Evolutionary conservation across 2,888 invertebrate genomes (phyloP).

Genomic region (Lasius fuliginosus): DNA sequence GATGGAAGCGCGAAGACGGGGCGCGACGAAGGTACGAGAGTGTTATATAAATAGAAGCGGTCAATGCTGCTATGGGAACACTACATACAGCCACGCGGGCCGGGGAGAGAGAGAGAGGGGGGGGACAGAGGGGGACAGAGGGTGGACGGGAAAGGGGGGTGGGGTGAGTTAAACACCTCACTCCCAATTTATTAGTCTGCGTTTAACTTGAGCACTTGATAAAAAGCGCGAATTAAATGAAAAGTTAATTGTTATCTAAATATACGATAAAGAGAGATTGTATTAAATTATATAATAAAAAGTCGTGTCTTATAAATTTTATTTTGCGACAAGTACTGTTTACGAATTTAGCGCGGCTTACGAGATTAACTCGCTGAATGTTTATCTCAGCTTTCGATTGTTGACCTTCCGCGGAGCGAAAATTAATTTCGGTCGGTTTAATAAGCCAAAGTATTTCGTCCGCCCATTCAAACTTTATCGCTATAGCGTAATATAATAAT

Average conservation of each 20-base stretch:
- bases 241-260: background rate
- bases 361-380: background rate
- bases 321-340: background rate
- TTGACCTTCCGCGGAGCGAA: background rate
- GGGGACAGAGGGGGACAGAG: background rate
- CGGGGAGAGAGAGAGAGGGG: background rate
- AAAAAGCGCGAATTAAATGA: background rate
- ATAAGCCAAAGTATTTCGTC: background rate
- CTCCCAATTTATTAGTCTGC: constrained; percentile 68
- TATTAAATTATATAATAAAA: background rate
- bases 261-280: background rate
- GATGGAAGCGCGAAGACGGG: constrained; percentile 48
- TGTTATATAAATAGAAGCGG: constrained; percentile 85
- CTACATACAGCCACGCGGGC: constrained; percentile 66
- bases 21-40: constrained; percentile 62
- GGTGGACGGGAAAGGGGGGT: constrained; percentile 19
- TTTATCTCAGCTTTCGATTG: background rate
- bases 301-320: background rate
- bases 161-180: constrained; percentile 66
- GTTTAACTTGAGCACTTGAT: constrained; percentile 35
- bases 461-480: background rate
- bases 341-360: background rate
- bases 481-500: background rate
- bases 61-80: constrained; percentile 86
- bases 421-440: background rate